phyloP scores from a whole-genome alignment of 2,888 invertebrate genomes.

The Punctoribates punctum region DNA sequence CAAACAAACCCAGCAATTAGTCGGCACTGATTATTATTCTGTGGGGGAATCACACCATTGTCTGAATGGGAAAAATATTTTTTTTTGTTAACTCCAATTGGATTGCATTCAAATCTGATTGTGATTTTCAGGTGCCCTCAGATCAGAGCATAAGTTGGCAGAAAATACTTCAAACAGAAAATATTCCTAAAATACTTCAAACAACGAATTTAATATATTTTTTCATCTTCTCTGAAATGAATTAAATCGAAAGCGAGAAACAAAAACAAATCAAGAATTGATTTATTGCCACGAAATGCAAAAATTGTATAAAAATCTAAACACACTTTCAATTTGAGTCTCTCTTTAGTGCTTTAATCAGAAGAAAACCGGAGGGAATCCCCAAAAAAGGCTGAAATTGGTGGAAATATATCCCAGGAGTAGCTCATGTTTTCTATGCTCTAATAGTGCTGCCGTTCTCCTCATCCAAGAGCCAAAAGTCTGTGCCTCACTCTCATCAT shows the following conservation, averaged over 20 bases:
- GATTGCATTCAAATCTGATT: slow-evolving; percentile 4
- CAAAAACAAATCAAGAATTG: slow-evolving; percentile 13
- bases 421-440: not conserved
- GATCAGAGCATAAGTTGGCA: not conserved
- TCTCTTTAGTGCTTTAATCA: slow-evolving; percentile 31
- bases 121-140: slow-evolving; percentile 13
- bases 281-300: slow-evolving; percentile 18
- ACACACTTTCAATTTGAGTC: slow-evolving; percentile 36
- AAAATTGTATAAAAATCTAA: slow-evolving; percentile 5
- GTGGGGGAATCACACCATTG: not conserved
- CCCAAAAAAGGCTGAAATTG: slow-evolving; percentile 2
- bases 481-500: not conserved
- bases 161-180: not conserved
- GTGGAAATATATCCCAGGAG: slow-evolving; percentile 34
- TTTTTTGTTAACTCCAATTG: not conserved
- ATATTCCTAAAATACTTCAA: not conserved
- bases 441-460: not conserved
- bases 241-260: slow-evolving; percentile 10
- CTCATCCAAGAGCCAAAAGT: not conserved
- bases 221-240: slow-evolving; percentile 11
- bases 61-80: not conserved
- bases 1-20: slow-evolving; percentile 33
- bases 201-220: slow-evolving; percentile 6
- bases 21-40: slow-evolving; percentile 33
- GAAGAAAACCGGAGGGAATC: slow-evolving; percentile 11